phyloP scores from a whole-genome alignment of 2,113 vertebrate species.

The Columbina picui region DNA sequence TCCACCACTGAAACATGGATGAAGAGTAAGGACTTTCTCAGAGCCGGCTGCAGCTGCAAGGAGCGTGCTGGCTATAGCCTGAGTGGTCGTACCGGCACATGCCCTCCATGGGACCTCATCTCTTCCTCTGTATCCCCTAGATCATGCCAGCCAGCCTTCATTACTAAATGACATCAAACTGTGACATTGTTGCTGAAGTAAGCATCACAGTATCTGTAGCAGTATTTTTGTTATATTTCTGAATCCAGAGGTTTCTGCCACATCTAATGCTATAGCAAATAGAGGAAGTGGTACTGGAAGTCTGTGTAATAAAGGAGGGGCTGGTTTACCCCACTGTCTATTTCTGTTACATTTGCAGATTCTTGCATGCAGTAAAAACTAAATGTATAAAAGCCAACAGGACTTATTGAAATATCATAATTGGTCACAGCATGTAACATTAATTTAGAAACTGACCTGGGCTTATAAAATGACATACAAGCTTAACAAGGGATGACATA shows the following conservation, averaged over 20 bases:
- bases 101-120: accelerated
- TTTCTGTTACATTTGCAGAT: neutral
- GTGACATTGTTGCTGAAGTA: neutral
- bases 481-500: neutral
- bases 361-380: accelerated
- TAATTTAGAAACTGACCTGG: neutral
- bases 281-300: neutral
- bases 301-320: neutral
- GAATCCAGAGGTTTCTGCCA: neutral
- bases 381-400: neutral
- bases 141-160: neutral
- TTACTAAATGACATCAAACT: neutral
- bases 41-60: neutral
- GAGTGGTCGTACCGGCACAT: neutral
- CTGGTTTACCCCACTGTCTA: neutral
- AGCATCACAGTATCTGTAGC: neutral
- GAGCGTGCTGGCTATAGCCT: too few relatives aligned
- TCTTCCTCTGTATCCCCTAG: neutral
- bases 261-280: neutral
- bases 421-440: neutral
- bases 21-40: neutral
- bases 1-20: neutral
- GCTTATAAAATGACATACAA: neutral
- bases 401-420: neutral
- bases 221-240: neutral